These are phyloP conservation scores for Nesogale talazaci DNA, from an alignment of 2,113 vertebrate species.

Conservation along the genomic window DNA sequence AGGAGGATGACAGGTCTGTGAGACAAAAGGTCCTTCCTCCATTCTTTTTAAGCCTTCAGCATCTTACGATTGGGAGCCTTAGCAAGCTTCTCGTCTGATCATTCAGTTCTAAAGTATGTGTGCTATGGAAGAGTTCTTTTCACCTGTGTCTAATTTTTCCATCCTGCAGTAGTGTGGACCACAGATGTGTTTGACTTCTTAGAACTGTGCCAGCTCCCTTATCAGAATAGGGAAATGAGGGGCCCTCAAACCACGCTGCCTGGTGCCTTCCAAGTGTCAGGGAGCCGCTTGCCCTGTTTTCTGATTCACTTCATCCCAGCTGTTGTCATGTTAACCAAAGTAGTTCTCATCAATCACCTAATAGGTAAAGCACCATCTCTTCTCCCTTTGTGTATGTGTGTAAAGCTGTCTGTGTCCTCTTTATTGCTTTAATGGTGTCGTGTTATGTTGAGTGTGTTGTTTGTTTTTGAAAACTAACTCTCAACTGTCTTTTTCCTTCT, in stretches of 20 bases:
- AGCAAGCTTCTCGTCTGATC: background rate
- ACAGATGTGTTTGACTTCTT: background rate
- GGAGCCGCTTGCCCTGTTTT: background rate
- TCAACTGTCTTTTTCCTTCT: slow-evolving; percentile 86
- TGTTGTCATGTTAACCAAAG: slow-evolving; percentile 15
- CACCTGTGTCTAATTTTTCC: background rate
- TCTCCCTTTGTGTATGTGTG: slow-evolving; percentile 73
- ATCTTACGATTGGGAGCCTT: background rate
- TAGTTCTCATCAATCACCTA: background rate
- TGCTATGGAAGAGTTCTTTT: background rate
- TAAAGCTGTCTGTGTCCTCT: slow-evolving; percentile 71
- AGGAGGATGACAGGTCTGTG: background rate
- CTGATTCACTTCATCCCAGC: slow-evolving; percentile 9
- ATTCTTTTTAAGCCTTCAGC: background rate
- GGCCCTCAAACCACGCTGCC: slow-evolving; percentile 72
- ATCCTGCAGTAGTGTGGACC: background rate
- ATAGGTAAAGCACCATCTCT: slow-evolving; percentile 46
- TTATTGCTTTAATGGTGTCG: slow-evolving; percentile 60
- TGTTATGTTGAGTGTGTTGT: slow-evolving; percentile 25
- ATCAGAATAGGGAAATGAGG: background rate
- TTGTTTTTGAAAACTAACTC: slow-evolving; percentile 83
- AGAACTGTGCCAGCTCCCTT: background rate
- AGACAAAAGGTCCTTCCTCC: background rate
- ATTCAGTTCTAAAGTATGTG: background rate
- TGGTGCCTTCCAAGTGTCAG: slow-evolving; percentile 61